phyloP scores from a whole-genome alignment of 2,797 vertebrate species.

The Echiichthys vipera region DNA sequence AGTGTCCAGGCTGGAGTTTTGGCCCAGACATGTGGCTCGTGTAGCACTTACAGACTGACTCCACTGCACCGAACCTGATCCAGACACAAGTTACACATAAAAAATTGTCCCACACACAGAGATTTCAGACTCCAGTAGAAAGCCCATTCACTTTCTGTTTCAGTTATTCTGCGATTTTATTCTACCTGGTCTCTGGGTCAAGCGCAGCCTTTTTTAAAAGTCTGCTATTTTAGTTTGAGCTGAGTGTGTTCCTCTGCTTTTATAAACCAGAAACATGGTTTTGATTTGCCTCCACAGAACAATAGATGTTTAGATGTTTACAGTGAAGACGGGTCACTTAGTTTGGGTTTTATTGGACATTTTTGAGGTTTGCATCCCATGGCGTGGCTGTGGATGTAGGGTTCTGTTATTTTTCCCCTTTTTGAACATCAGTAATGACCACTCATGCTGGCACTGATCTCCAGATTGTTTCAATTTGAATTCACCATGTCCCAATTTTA shows the following conservation, averaged over 20 bases:
- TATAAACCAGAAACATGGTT: constrained; percentile 37
- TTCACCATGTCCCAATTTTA: neutral
- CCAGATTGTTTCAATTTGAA: neutral
- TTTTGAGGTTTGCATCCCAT: constrained; percentile 36
- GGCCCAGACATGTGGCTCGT: constrained; percentile 50
- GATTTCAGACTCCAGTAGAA: constrained; percentile 23
- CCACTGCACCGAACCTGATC: constrained; percentile 42
- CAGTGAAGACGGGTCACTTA: constrained; percentile 11
- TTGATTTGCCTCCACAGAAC: constrained; percentile 43
- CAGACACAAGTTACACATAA: constrained; percentile 25
- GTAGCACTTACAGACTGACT: constrained; percentile 47
- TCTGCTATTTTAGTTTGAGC: constrained; percentile 35
- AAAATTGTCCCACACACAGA: constrained; percentile 17
- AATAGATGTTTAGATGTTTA: constrained; percentile 33
- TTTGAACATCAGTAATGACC: neutral
- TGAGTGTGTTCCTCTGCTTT: constrained; percentile 14
- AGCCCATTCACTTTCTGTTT: neutral
- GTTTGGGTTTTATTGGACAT: constrained; percentile 14
- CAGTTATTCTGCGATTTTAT: constrained; percentile 3
- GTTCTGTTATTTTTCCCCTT: neutral
- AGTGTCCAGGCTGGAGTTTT: constrained; percentile 39
- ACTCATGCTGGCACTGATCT: constrained; percentile 1
- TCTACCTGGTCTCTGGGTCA: constrained; percentile 22
- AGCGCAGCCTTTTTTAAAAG: constrained; percentile 18
- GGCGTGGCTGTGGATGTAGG: neutral